A percentile compares a stretch with the other conserved stretches of the same genome.
phyloP scores from a whole-genome alignment of 2,113 vertebrate genomes.

The Melanostigma gelatinosum region DNA sequence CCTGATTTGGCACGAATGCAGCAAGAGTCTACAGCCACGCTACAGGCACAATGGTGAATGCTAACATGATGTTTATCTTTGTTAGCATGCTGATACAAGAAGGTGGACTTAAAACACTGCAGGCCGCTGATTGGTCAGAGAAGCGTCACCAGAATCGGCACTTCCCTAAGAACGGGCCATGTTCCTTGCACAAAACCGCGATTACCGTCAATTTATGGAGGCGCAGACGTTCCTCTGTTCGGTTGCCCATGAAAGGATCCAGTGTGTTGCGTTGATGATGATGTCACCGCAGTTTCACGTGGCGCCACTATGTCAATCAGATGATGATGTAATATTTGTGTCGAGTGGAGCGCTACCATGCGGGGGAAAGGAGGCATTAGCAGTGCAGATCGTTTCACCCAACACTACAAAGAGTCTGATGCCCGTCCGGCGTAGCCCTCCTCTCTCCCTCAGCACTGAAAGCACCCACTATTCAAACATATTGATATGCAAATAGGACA shows the following conservation, averaged over 20 bases:
- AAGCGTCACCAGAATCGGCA: neutral
- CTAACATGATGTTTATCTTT: neutral
- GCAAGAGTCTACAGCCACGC: too few species aligned
- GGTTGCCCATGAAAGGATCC: neutral
- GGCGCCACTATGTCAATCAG: neutral
- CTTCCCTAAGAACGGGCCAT: neutral
- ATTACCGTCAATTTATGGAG: neutral
- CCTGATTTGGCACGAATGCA: too few species aligned
- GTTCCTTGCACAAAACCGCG: neutral
- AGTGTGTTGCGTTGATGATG: neutral
- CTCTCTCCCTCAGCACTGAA: neutral
- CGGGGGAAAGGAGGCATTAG: neutral
- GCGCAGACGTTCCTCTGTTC: neutral
- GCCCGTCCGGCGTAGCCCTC: neutral
- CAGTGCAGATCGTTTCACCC: neutral
- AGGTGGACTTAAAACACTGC: neutral
- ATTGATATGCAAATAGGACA: constrained; percentile 63
- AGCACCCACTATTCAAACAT: constrained; percentile 19
- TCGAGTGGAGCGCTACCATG: neutral
- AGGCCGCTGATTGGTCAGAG: neutral
- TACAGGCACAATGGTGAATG: too few species aligned
- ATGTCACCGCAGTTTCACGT: neutral
- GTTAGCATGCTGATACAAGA: neutral
- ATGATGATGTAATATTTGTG: neutral
- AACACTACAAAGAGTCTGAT: neutral